phyloP scores from a whole-genome alignment of 1,140 invertebrate species.

The Maconellicoccus hirsutus region DNA sequence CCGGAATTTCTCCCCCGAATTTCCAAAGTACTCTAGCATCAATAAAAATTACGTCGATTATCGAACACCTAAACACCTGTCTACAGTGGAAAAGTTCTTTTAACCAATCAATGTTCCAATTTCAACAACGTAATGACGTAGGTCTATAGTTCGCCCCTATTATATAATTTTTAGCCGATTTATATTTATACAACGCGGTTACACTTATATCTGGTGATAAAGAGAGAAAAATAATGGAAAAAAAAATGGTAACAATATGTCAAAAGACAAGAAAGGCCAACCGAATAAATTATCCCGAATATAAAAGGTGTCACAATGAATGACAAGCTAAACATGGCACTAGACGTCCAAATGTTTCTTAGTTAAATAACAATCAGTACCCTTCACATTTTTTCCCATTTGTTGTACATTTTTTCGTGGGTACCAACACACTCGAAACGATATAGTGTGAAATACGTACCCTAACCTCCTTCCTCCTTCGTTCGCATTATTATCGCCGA shows the following conservation, averaged over 20 bases:
- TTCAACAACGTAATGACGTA: slow-evolving; percentile 4
- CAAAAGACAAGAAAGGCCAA: slow-evolving; percentile 17
- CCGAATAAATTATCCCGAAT: slow-evolving; percentile 7
- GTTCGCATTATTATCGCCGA: not conserved
- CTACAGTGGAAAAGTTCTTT: not conserved
- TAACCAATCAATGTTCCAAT: slow-evolving; percentile 16
- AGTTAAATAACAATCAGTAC: slow-evolving; percentile 21
- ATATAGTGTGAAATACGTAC: no score
- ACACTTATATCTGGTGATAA: not conserved
- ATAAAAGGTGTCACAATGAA: slow-evolving; percentile 22
- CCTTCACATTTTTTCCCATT: slow-evolving; percentile 15
- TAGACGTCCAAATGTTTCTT: slow-evolving; percentile 19
- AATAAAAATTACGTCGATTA: no score
- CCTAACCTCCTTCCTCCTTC: not conserved
- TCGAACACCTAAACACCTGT: slow-evolving; percentile 16
- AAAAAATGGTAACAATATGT: slow-evolving; percentile 19
- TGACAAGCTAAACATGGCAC: slow-evolving; percentile 19
- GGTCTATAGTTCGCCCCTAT: not conserved
- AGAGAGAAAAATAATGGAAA: slow-evolving; percentile 3
- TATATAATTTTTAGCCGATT: slow-evolving; percentile 14
- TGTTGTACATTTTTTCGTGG: no score
- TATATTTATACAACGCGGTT: not conserved
- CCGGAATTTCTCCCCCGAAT: no score
- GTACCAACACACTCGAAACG: no score
- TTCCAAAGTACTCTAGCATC: no score